Evolutionary conservation across 2,888 invertebrate species (phyloP), one percentile per base, ranked within the genome.

Genomic region (Lypha dubia): DNA sequence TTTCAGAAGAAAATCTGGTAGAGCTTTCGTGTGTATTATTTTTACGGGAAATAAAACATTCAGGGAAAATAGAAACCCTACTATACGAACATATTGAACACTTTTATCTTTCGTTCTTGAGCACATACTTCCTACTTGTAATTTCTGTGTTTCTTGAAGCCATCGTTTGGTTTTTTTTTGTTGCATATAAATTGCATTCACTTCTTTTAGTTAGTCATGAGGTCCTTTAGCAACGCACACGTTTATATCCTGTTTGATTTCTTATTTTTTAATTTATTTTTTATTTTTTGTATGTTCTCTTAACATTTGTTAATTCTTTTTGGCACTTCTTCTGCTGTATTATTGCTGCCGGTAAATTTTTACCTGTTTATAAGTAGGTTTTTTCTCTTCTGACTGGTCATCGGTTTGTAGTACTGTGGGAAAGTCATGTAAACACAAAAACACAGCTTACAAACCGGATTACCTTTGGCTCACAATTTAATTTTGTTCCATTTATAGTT

Each of bases 321-420:
- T 79, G 56, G 56, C 74, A 79, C 46, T 6, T 17, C 46, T 67
- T 68, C 53, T 74, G 68, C 56, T 79, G 62, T 8, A 63, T 74
- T 80, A 17, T 38, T 46, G 67, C 35, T 67, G 74, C 22, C 53
- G 35, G 65, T 46, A 15, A 53, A 24, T 0, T 24, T 15, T 53
- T 24, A 1, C 8, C 4, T 53, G 7, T 15, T 5, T 24, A 3
- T 53, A n/a, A 0, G 24, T 53, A 15, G 0, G 53, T 53, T 17
- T 8, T n/a, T 17, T n/a, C n/a, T 44, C n/a, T 44, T 17, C 17
- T 46, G 17, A 44, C 44, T 44, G 44, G 15, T 44, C n/a, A 5
- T 0, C 7, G 11, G 15, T 13, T 41, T 41, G 13, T 41, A 13
- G 3, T 13, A 41, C 13, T 41, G 11, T 3, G 44, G 15, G 44